These are phyloP conservation scores for Tupaia tana DNA, from an alignment of 2,113 vertebrate species.

Conservation along the genomic window DNA sequence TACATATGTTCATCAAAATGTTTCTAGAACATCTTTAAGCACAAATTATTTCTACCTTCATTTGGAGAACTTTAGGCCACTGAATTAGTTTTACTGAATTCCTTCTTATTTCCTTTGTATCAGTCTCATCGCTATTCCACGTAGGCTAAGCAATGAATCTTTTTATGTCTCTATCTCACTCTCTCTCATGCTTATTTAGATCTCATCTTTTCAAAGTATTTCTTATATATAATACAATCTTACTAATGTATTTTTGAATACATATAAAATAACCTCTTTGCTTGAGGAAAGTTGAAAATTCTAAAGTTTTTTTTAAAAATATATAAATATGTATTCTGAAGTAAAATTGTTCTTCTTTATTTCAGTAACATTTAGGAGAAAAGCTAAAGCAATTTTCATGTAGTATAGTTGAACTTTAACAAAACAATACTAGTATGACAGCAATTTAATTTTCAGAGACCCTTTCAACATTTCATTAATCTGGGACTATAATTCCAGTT, in stretches of 20 bases:
- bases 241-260: not conserved
- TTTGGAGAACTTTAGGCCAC: no score
- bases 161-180: not conserved
- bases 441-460: not conserved
- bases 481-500: not conserved
- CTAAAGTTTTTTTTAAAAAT: not conserved
- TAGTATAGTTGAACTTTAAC: not conserved
- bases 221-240: not conserved
- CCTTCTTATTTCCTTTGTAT: not conserved
- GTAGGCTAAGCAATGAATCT: not conserved
- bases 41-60: not conserved
- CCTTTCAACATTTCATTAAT: not conserved
- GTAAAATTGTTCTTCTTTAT: not conserved
- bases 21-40: not conserved
- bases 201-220: no score
- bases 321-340: not conserved
- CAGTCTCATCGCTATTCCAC: fast-evolving
- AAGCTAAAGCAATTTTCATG: not conserved
- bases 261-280: no score
- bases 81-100: not conserved
- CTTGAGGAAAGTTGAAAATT: not conserved
- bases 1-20: not conserved
- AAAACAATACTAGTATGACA: not conserved
- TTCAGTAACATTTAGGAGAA: not conserved
- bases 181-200: not conserved